Evolutionary conservation across 2,888 invertebrate genomes (phyloP).

Genomic region (Sepiola atlantica): DNA sequence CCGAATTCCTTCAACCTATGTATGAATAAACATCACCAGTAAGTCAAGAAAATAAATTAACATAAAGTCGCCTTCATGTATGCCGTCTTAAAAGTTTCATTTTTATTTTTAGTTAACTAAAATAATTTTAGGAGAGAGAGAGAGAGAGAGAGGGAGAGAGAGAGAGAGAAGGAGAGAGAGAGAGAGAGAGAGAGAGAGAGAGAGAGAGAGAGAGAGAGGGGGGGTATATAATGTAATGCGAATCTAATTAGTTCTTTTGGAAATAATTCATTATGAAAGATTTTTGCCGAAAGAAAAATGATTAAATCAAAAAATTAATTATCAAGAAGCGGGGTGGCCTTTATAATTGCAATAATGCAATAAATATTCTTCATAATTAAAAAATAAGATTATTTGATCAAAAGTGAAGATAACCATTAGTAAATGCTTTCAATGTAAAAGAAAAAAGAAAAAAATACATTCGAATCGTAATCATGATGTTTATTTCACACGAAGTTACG

Average conservation of each 20-base stretch:
- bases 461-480: neutral
- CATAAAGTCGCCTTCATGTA: neutral
- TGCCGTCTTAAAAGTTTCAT: neutral
- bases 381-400: neutral
- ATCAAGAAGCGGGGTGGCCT: neutral
- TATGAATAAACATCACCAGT: neutral
- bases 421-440: neutral
- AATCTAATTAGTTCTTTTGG: neutral
- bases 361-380: conserved; percentile 32
- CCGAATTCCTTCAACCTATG: neutral
- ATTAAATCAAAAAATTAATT: conserved; percentile 32
- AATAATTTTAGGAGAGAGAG: neutral
- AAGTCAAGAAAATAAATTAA: neutral
- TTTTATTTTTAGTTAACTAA: neutral
- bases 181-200: neutral
- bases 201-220: neutral
- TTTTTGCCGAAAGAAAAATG: conserved; percentile 22
- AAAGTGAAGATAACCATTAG: neutral
- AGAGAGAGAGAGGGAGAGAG: too few relatives aligned
- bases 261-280: conserved; percentile 19
- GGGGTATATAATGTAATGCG: neutral
- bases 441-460: neutral
- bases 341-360: neutral
- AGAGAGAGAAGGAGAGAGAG: too few relatives aligned
- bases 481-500: neutral